These are phyloP conservation scores for Drosophila trapezifrons DNA, from an alignment of 1,140 invertebrate genomes.

Conservation along the genomic window DNA sequence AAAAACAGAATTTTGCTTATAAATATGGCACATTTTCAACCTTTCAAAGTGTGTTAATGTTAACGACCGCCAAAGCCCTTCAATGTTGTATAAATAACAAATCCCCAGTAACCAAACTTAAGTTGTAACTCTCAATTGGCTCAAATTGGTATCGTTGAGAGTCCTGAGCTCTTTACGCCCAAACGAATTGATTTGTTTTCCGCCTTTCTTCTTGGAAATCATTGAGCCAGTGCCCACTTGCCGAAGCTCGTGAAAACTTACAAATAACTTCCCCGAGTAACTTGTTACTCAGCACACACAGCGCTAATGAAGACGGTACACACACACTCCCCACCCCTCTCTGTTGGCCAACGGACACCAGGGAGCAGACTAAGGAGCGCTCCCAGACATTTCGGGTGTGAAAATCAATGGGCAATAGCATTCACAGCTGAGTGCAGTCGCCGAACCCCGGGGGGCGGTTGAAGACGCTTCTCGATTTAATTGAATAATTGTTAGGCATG, in stretches of 20 bases:
- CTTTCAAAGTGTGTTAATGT: neutral
- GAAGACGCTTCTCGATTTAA: constrained; percentile 78
- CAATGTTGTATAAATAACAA: neutral
- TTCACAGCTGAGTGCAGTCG: constrained; percentile 51
- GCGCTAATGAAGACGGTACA: constrained; percentile 64
- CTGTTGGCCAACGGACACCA: constrained; percentile 11
- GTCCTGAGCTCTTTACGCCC: constrained; percentile 65
- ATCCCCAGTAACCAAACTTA: constrained; percentile 28
- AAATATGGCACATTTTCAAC: too few relatives aligned
- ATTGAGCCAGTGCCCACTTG: constrained; percentile 32
- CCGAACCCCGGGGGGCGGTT: constrained; percentile 29
- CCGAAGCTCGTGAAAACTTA: constrained; percentile 37
- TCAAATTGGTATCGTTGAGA: constrained; percentile 49
- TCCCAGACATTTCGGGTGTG: constrained; percentile 38
- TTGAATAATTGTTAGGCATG: constrained; percentile 81
- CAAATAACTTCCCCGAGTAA: constrained; percentile 40
- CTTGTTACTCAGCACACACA: constrained; percentile 47
- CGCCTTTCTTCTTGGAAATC: constrained; percentile 35
- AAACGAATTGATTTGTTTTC: constrained; percentile 69
- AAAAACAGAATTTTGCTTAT: too few relatives aligned
- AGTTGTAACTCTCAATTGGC: constrained; percentile 53
- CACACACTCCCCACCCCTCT: constrained; percentile 4
- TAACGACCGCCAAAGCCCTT: neutral
- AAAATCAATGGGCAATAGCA: constrained; percentile 49
- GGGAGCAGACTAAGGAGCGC: constrained; percentile 15